Base-by-base conservation (phyloP, 2,888 invertebrate genomes). In the Tinea trinotella region DNA sequence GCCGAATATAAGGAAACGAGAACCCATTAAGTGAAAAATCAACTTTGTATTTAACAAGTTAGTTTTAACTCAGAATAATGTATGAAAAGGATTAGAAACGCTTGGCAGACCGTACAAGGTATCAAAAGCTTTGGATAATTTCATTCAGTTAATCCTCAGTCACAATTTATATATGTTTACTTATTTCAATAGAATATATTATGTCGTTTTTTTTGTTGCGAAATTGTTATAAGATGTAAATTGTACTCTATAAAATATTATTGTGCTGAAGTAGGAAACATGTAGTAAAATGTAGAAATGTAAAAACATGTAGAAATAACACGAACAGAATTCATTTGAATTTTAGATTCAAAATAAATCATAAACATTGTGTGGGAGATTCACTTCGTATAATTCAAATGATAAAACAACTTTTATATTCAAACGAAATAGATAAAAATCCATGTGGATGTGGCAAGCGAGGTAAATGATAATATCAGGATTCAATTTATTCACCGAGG, bases 401-500 rank as follows among this genome's bases (percentile, higher is more conserved):
- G 59, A 60, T 62, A 61, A 59, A 57, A 56, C 53, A 58, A 24
- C 22, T 57, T 52, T 56, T 40, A 49, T 57, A 58, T 60, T 59
- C 58, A 60, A 58, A 58, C 53, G 24, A n/a, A 36, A 48, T 35
- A 55, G 57, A 55, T 57, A 53, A 57, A 56, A 56, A 55, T 57
- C 56, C 54, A 55, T 55, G 19, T 40, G 49, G 52, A 12, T 20
- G 40, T 20, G 20, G 24, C 20, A 36, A 20, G 40, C 52, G 30
- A 19, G 22, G 17, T 34, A 52, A 9, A 36, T 59, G 61, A 61
- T 60, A 55, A 58, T 61, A 61, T 61, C 60, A 55, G 57, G 56
- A 59, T 60, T 61, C 61, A 61, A 61, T 61, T 61, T 61, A 61
- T 60, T 61, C 59, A 58, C 22, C 55, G 56, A 53, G 54, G 50